These are phyloP conservation scores for Lamellibrachia satsuma DNA, from an alignment of 2,888 invertebrate species.

Conservation along the genomic window DNA sequence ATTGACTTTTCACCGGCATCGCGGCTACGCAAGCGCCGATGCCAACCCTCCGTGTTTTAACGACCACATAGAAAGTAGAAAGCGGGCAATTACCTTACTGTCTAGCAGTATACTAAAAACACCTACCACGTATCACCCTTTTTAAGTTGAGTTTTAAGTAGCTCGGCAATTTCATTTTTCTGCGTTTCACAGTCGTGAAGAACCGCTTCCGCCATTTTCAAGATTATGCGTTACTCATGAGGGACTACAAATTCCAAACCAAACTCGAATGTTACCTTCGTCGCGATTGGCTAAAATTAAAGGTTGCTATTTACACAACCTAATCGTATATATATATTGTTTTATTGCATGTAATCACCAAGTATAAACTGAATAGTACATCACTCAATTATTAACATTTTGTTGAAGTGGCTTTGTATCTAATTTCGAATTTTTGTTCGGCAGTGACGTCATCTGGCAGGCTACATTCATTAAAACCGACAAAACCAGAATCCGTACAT, in stretches of 20 bases:
- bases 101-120: conserved; percentile 19
- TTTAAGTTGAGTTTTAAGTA: conserved; percentile 54
- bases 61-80: neutral
- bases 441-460: neutral
- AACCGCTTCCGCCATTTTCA: conserved; percentile 54
- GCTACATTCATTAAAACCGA: neutral
- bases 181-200: conserved; percentile 60
- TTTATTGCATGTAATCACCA: neutral
- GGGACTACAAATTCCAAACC: neutral
- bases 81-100: neutral
- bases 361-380: neutral
- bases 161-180: conserved; percentile 56
- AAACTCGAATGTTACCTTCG: neutral
- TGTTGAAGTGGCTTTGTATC: neutral
- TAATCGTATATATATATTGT: neutral
- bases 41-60: neutral
- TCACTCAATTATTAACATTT: neutral
- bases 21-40: neutral
- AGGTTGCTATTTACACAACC: neutral
- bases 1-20: neutral
- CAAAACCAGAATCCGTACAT: neutral
- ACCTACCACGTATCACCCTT: conserved; percentile 64
- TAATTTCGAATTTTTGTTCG: neutral
- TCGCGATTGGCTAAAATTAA: neutral
- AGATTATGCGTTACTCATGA: conserved; percentile 13